Conservation (phyloP, 2,113 vertebrate species). For the Loxodonta africana region DNA sequence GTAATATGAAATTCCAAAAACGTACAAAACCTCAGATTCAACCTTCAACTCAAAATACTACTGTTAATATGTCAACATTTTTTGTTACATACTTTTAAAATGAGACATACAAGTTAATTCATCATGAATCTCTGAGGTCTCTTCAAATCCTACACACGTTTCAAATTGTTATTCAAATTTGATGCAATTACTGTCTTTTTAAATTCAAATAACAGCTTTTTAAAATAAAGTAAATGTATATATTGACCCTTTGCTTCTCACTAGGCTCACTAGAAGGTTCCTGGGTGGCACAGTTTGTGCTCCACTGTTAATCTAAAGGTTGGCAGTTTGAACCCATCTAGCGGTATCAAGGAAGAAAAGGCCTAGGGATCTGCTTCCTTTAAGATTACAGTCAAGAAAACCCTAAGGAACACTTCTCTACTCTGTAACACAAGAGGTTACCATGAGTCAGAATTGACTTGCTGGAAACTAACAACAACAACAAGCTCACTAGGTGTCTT, state of each 20-base stretch:
- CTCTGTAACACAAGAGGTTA: background rate
- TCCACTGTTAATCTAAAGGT: background rate
- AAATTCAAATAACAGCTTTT: background rate
- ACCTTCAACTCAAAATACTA: background rate
- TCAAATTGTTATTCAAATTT: constrained; percentile 43
- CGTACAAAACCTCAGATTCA: background rate
- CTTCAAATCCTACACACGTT: constrained; percentile 19
- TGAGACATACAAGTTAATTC: background rate
- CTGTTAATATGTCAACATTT: background rate
- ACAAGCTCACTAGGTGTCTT: background rate
- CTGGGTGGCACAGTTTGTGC: background rate
- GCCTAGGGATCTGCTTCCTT: too few species aligned
- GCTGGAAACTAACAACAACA: background rate
- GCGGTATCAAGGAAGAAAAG: background rate
- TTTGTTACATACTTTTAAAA: background rate
- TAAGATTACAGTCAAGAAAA: too few species aligned
- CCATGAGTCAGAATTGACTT: background rate
- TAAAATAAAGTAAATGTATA: background rate
- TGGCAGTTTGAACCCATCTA: background rate
- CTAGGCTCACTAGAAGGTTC: background rate
- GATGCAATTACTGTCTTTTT: background rate
- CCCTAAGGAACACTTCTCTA: background rate
- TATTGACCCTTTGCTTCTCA: background rate
- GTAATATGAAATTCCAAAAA: background rate
- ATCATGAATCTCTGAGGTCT: background rate